Evolutionary conservation across 2,113 vertebrate species (phyloP), one percentile per base, ranked within the genome.

Genomic region (Setophaga kirtlandii): DNA sequence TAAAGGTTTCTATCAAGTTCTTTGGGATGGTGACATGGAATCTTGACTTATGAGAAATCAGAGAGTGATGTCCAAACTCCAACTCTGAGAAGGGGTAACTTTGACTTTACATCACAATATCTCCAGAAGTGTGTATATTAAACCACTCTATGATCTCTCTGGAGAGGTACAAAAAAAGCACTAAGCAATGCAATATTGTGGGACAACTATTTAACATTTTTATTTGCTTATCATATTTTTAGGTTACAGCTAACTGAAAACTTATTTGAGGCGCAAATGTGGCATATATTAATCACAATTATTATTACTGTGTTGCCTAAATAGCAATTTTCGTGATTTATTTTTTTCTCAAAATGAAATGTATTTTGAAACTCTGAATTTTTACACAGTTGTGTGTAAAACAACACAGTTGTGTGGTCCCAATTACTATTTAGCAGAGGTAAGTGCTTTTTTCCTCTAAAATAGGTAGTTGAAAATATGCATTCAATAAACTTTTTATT

Each of bases 71-170:
- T 56, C 16, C 18, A 68, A 67, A 63, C 21, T 58, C 24, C 37
- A 67, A 9, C 14, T 71, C 31, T 44, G 28, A 83, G 18, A 24
- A 76, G 13, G 21, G 8, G 2, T n/a, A 73, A 44, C 12, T 65
- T 75, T 30, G 6, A 13, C 2, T 33, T 76, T 63, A 49, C 9
- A 56, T 28, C 11, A 58, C 19, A 83, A 44, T 49, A 23, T 23
- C 11, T 22, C 4, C n/a, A 44, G 11, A 12, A 13, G 9, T 41
- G 25, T 27, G 25, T 17, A 37, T 87, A 77, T 81, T 73, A 37
- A 77, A 8, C 2, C 15, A 9, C 18, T 55, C 22, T 46, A 0
- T 5, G 0, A 30, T 68, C 24, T 63, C 30, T 10, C 50, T 77
- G 25, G 19, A 5, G 10, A 81, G 5, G 11, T 30, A 60, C 15